phyloP scores from a whole-genome alignment of 2,888 invertebrate genomes.

The Sympetrum striolatum region DNA sequence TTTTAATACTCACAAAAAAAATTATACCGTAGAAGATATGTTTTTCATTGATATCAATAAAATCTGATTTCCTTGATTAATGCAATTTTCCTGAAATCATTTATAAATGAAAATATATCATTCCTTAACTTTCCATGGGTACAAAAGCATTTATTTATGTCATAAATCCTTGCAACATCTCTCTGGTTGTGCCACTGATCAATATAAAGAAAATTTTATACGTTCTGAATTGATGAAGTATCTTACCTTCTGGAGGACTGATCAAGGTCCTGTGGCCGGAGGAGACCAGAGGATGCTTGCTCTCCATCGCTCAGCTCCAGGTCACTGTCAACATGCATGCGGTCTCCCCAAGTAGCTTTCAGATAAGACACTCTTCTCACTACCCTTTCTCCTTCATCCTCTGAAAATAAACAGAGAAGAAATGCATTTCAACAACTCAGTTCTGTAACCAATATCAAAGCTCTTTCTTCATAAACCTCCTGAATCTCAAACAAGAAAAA shows the following conservation, averaged over 20 bases:
- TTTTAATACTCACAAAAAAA: too few species aligned
- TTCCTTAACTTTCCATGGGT: too few species aligned
- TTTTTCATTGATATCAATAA: too few species aligned
- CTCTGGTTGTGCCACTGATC: too few species aligned
- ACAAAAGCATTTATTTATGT: too few species aligned
- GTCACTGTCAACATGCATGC: conserved; percentile 76
- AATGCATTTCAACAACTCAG: not conserved
- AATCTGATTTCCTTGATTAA: too few species aligned
- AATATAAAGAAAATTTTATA: too few species aligned
- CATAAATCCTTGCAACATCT: too few species aligned
- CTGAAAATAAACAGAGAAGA: conserved; percentile 55
- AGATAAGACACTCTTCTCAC: conserved; percentile 92
- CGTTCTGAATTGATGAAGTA: not conserved
- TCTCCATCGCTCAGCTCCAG: conserved; percentile 69
- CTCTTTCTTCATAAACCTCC: not conserved
- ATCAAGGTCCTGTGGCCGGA: conserved; percentile 55
- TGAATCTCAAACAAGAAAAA: not conserved
- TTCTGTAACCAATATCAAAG: not conserved
- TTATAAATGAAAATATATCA: too few species aligned
- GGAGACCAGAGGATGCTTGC: conserved; percentile 48
- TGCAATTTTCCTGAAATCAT: too few species aligned
- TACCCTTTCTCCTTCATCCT: conserved; percentile 80
- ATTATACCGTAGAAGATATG: too few species aligned
- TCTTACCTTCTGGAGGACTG: conserved; percentile 71
- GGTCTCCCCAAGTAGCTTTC: conserved; percentile 87